Evolutionary conservation across 1,140 invertebrate species (phyloP).

Genomic region (Pseudomyrmex pallidus): DNA sequence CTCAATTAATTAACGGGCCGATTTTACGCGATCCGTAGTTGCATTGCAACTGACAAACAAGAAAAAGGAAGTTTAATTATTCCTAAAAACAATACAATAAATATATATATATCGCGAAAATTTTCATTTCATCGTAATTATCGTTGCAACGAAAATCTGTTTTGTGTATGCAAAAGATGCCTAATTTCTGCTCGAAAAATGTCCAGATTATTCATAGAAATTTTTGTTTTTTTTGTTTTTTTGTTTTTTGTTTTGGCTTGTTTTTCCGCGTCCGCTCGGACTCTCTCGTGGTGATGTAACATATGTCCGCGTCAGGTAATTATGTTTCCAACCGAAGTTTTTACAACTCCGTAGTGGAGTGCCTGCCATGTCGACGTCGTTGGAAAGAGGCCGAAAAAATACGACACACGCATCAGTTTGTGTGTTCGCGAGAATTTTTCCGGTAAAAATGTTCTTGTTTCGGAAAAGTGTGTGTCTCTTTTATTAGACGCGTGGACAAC

Average conservation of each 20-base stretch:
- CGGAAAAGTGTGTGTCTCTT: not conserved
- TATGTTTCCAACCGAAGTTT: slow-evolving; percentile 55
- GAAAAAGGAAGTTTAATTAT: not conserved
- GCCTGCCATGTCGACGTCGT: slow-evolving; percentile 29
- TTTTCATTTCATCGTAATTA: slow-evolving; percentile 16
- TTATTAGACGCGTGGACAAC: too few species aligned
- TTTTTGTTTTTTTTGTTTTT: slow-evolving; percentile 48
- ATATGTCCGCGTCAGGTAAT: slow-evolving; percentile 50
- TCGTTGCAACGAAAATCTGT: not conserved
- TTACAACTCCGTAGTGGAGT: slow-evolving; percentile 47
- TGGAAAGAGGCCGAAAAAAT: slow-evolving; percentile 40
- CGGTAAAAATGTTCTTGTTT: slow-evolving; percentile 12
- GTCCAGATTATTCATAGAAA: slow-evolving; percentile 38
- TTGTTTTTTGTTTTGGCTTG: not conserved
- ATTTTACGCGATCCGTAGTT: too few species aligned
- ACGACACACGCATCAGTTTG: slow-evolving; percentile 29
- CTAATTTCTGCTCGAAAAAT: slow-evolving; percentile 25
- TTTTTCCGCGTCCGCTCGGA: not conserved
- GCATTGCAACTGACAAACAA: too few species aligned
- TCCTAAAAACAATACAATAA: not conserved
- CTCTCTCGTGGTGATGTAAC: slow-evolving; percentile 41
- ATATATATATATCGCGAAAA: not conserved
- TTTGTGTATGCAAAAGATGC: not conserved
- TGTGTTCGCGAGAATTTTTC: slow-evolving; percentile 12
- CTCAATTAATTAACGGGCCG: too few species aligned